phyloP scores from a whole-genome alignment of 2,888 invertebrate genomes.

The Erpobdella octoculata region DNA sequence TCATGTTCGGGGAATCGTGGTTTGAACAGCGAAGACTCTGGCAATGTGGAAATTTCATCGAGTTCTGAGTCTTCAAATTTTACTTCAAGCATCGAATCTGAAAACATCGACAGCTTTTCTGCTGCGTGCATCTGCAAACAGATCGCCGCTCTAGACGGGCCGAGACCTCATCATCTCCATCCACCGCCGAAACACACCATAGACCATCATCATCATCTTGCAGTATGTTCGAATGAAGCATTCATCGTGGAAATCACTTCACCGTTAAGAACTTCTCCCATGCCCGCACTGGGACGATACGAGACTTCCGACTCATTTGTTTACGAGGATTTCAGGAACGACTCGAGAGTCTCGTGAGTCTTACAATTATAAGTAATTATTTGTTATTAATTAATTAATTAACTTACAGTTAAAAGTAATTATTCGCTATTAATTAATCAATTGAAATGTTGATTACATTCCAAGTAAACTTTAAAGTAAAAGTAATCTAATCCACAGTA shows the following conservation, averaged over 20 bases:
- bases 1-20: not conserved
- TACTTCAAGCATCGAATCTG: not conserved
- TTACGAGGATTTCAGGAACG: slow-evolving; percentile 66
- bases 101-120: not conserved
- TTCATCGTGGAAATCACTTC: slow-evolving; percentile 13
- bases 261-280: no score
- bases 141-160: not conserved
- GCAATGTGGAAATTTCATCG: not conserved
- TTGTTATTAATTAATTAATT: no score
- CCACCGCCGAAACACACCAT: not conserved
- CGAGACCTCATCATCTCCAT: not conserved
- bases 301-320: slow-evolving; percentile 67
- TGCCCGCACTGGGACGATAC: slow-evolving; percentile 56
- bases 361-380: no score
- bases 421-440: no score
- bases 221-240: slow-evolving; percentile 3
- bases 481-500: no score
- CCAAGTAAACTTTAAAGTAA: no score
- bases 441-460: no score
- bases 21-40: slow-evolving; percentile 2
- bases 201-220: not conserved
- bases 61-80: slow-evolving; percentile 16
- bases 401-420: no score
- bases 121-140: slow-evolving; percentile 9
- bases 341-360: no score